Conservation (phyloP, 2,888 invertebrate species). For the Melieria omissa region DNA sequence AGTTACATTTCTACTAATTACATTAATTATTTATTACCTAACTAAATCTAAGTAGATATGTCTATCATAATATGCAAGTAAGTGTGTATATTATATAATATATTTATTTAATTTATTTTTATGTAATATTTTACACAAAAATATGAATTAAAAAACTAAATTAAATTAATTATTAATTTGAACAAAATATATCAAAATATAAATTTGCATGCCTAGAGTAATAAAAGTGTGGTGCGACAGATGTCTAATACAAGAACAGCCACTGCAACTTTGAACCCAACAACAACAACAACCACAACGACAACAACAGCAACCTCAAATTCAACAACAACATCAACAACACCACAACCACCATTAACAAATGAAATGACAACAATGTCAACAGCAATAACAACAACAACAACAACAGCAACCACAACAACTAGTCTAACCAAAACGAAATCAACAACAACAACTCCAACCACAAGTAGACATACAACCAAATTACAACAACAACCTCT, state of each 20-base stretch:
- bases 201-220: too few relatives aligned
- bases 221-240: too few relatives aligned
- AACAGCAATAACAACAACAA: conserved; percentile 45
- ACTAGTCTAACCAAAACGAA: conserved; percentile 46
- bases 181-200: too few relatives aligned
- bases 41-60: too few relatives aligned
- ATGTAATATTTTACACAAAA: neutral
- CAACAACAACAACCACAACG: conserved; percentile 28
- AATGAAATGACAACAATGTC: conserved; percentile 21
- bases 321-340: conserved; percentile 40
- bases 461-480: conserved; percentile 48
- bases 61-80: too few relatives aligned
- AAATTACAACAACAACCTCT: conserved; percentile 66
- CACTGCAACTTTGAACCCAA: neutral
- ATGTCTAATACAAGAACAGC: too few relatives aligned
- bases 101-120: neutral
- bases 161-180: too few relatives aligned
- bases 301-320: conserved; percentile 11
- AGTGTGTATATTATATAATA: neutral
- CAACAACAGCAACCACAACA: conserved; percentile 43
- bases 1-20: too few relatives aligned
- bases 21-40: too few relatives aligned
- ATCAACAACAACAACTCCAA: conserved; percentile 43
- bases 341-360: conserved; percentile 38
- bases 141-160: too few relatives aligned